Evolutionary conservation across 2,797 vertebrate species (phyloP).

Genomic region (Melanotaenia maccullochi): DNA sequence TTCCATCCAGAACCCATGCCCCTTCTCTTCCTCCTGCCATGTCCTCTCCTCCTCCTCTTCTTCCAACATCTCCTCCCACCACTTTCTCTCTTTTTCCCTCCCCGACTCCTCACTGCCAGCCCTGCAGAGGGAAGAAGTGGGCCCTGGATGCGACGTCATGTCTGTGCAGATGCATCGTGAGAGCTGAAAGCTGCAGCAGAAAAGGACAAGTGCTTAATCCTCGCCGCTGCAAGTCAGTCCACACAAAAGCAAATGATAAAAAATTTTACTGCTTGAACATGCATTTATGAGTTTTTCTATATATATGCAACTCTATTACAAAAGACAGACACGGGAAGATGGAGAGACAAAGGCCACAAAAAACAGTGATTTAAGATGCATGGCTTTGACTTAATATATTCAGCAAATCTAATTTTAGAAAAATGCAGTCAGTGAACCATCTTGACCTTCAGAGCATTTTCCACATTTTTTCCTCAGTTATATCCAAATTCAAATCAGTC

Average conservation of each 20-base stretch:
- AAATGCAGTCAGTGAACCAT: background rate
- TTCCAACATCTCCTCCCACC: conserved; percentile 31
- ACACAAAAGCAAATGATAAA: background rate
- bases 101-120: conserved; percentile 61
- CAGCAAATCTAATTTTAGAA: background rate
- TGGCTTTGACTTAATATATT: background rate
- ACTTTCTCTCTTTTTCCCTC: conserved; percentile 38
- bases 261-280: background rate
- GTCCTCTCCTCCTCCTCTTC: conserved; percentile 25
- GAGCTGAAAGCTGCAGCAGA: conserved; percentile 73
- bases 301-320: background rate
- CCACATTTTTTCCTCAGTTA: background rate
- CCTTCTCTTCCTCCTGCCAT: conserved; percentile 28
- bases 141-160: conserved; percentile 72
- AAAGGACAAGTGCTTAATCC: conserved; percentile 77
- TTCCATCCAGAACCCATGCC: conserved; percentile 58
- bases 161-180: conserved; percentile 78
- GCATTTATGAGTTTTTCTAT: background rate
- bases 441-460: background rate
- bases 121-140: conserved; percentile 82
- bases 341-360: background rate
- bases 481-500: too few species aligned
- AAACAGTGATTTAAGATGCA: background rate
- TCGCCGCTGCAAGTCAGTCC: conserved; percentile 82
- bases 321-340: background rate